Evolutionary conservation across 2,888 invertebrate genomes (phyloP).

Genomic region (Nephrotoma flavescens): DNA sequence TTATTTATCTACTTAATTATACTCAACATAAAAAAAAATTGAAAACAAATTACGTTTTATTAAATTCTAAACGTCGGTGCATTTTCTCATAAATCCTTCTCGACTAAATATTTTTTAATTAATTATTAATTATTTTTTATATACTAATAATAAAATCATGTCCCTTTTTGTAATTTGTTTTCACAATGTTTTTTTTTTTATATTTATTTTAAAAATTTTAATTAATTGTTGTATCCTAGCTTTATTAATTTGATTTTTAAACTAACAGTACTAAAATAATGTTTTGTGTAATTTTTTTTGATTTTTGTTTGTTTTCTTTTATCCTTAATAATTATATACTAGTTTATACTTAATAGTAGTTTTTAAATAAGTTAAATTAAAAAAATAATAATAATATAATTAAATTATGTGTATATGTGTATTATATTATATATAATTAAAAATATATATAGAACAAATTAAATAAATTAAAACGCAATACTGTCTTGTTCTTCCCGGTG

Average conservation of each 20-base stretch:
- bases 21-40: not conserved
- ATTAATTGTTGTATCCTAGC: not conserved
- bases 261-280: not conserved
- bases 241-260: not conserved
- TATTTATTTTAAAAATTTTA: not conserved
- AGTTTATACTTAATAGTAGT: not conserved
- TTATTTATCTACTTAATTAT: not conserved
- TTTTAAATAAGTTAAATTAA: not conserved
- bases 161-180: not conserved
- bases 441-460: not conserved
- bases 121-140: not conserved
- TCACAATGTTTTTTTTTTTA: not conserved
- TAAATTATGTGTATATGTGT: not conserved
- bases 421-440: not conserved
- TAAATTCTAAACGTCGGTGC: not conserved
- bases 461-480: not conserved
- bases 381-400: not conserved
- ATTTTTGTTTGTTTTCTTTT: not conserved
- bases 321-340: not conserved
- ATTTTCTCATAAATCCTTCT: not conserved
- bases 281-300: not conserved
- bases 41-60: not conserved
- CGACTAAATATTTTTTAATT: not conserved
- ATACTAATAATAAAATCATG: not conserved
- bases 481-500: slow-evolving; percentile 36